phyloP scores from a whole-genome alignment of 2,888 invertebrate species.

The Ochropacha duplaris region DNA sequence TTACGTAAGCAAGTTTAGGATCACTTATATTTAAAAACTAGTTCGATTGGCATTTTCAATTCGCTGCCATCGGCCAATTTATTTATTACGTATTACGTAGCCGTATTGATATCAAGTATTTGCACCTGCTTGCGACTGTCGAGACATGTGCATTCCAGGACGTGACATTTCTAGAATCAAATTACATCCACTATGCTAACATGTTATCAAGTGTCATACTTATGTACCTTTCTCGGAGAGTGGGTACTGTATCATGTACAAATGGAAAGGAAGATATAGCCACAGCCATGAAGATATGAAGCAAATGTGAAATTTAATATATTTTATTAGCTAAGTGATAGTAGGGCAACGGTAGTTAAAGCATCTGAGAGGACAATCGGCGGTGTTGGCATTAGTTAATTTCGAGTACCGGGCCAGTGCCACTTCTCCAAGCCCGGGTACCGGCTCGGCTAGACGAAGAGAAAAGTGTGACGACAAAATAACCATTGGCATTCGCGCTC shows the following conservation, averaged over 20 bases:
- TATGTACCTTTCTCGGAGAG: slow-evolving; percentile 6
- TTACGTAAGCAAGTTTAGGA: background rate
- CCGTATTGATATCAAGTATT: slow-evolving; percentile 13
- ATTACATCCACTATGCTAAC: slow-evolving; percentile 30
- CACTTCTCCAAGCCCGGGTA: slow-evolving; percentile 32
- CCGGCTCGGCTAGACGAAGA: slow-evolving; percentile 16
- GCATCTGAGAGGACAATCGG: slow-evolving; percentile 55
- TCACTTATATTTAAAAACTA: background rate
- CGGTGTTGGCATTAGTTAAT: slow-evolving; percentile 19
- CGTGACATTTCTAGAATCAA: slow-evolving; percentile 47
- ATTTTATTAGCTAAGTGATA: slow-evolving; percentile 63
- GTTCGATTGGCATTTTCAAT: background rate
- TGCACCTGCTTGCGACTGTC: slow-evolving; percentile 46
- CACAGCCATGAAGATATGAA: background rate
- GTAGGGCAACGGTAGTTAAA: slow-evolving; percentile 72
- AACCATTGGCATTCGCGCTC: slow-evolving; percentile 45
- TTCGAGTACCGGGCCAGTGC: slow-evolving; percentile 23
- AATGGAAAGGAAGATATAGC: slow-evolving; percentile 7
- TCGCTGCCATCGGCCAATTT: background rate
- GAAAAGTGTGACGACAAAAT: slow-evolving; percentile 54
- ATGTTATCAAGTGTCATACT: slow-evolving; percentile 11
- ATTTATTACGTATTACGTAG: background rate
- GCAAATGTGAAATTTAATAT: slow-evolving; percentile 2
- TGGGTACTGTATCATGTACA: slow-evolving; percentile 10
- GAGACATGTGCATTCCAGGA: slow-evolving; percentile 44